Conservation (phyloP, 2,888 invertebrate species). For the Tiliacea aurago region DNA sequence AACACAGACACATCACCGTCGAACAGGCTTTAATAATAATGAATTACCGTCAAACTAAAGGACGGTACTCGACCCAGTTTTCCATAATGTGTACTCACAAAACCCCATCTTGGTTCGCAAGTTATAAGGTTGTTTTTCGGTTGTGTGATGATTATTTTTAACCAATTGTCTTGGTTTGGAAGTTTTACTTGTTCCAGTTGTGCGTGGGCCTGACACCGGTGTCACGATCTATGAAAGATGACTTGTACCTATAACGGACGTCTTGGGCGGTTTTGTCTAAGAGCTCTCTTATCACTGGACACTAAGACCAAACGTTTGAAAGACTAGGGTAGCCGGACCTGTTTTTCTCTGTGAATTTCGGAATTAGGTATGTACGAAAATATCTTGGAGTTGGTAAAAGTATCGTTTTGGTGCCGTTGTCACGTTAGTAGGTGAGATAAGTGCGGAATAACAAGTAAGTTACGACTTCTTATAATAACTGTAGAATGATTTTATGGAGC, state of each 20-base stretch:
- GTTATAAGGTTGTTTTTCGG: constrained; percentile 31
- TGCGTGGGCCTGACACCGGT: constrained; percentile 62
- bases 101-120: neutral
- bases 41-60: constrained; percentile 60
- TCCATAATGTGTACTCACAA: constrained; percentile 3
- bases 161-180: constrained; percentile 63
- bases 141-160: constrained; percentile 52
- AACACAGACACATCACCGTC: constrained; percentile 52
- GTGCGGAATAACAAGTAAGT: constrained; percentile 42
- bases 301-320: neutral
- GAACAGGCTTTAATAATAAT: constrained; percentile 63
- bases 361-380: constrained; percentile 56
- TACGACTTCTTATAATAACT: constrained; percentile 14
- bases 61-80: constrained; percentile 56
- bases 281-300: constrained; percentile 26
- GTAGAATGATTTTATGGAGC: constrained; percentile 11
- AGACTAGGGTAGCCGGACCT: constrained; percentile 27
- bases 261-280: constrained; percentile 32
- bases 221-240: constrained; percentile 66
- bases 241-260: constrained; percentile 55
- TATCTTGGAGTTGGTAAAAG: constrained; percentile 31
- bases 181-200: constrained; percentile 63
- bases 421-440: constrained; percentile 38
- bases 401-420: constrained; percentile 44
- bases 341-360: constrained; percentile 43